Base-by-base conservation (phyloP, 2,113 vertebrate genomes). In the Chamaea fasciata region DNA sequence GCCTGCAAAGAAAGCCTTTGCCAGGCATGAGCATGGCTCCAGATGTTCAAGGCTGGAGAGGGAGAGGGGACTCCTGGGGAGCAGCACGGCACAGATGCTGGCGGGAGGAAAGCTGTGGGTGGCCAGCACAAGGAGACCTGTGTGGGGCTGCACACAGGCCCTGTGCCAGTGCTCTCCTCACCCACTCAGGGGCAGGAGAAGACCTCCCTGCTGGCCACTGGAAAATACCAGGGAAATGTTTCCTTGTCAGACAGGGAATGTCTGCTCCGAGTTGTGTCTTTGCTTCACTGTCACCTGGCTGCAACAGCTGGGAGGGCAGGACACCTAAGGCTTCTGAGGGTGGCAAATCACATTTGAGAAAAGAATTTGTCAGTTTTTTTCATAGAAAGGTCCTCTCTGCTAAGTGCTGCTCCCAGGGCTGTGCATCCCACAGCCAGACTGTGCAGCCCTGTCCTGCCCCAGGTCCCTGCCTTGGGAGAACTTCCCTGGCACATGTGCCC, bases 1-100 rank as follows among this genome's bases (percentile, higher is more conserved):
- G 81, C 70, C 64, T 80, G 42, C 76, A 44, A 21, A 77, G 37
- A 57, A 41, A 71, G 56, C 68, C 73, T 77, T 39, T 87, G 76
- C 84, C 71, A 67, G 90, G 75, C 41, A 0, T 39, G 60, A 65
- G 33, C 7, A 0, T 56, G 49, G 76, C 86, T 95, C 83, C 95
- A 96, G 94, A 83, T 96, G 94, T 90, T 83, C 1, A 22, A 68
- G 76, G 79, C 76, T 78, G 95, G 56, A 71, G 26, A 55, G 73
- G 41, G 39, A 71, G 55, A 49, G 39, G 39, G 71, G 77, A 50
- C 63, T 22, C 53, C 27, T 15, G 62, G 2, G 2, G 69, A 57
- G 53, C 52, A 1, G 59, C 68, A 21, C 16, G 0, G 5, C 0
- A 6, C 8, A 63, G 80, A 69, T 46, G 83, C 81, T n/a, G 55